Evolutionary conservation across 2,888 invertebrate genomes (phyloP), one percentile per base, ranked within the genome.

Genomic region (Agrochola litura): DNA sequence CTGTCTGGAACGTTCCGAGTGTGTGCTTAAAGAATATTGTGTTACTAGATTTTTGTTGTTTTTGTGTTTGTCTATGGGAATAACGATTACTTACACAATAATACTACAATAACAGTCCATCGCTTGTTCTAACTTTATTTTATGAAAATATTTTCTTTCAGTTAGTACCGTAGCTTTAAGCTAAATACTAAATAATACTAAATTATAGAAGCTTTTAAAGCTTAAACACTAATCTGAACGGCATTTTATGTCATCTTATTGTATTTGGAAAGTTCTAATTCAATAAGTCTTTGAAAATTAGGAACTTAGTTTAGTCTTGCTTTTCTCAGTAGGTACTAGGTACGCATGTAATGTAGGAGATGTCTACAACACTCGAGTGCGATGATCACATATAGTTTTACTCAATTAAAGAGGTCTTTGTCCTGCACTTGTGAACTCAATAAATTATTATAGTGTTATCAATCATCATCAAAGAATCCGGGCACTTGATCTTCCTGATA

Each of bases 21-120:
- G 84, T 85, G 82, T 84, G 86, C 81, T 86, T 82, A 73, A 73
- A 80, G 78, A 84, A 85, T 85, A 87, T 89, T 86, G 83, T 86
- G 81, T 84, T 82, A 88, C 83, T 84, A 76, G 72, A 82, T 83
- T 84, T 77, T 84, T 79, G 54, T 77, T 77, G 25, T 69, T 80
- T 81, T 79, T 64, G 60, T 70, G 67, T 68, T 69, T 46, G 70
- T 80, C 68, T 54, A 78, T 61, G 41, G 41, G 54, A 75, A 83
- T 81, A 76, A 73, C 71, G 68, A 70, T 74, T 61, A 54, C 41
- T 71, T 43, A 58, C 54, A 12, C 46, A 56, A 8, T 68, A 60
- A 60, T 74, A 16, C 30, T 22, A 66, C 37, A 37, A 58, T 65
- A 65, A 19, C 60, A 49, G 65, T 46, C 25, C 25, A 46, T 61